These are phyloP conservation scores for Mercenaria mercenaria DNA, from an alignment of 1,140 invertebrate species.

Conservation along the genomic window DNA sequence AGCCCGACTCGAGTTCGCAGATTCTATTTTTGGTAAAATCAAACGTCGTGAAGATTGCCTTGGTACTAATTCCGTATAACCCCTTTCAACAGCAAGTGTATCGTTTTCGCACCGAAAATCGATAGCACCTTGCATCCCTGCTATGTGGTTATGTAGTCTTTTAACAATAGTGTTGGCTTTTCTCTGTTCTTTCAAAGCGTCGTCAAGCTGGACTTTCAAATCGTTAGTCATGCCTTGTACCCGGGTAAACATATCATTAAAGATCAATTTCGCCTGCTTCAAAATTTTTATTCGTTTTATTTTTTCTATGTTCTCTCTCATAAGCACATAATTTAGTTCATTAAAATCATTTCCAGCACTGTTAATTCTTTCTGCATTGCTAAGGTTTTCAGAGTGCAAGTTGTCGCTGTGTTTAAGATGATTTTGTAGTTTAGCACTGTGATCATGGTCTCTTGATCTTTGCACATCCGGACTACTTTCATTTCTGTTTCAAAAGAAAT, in stretches of 20 bases:
- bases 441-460: not conserved
- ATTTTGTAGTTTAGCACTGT: not conserved
- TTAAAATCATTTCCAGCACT: not conserved
- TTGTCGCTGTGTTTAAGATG: not conserved
- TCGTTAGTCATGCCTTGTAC: not conserved
- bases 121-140: not conserved
- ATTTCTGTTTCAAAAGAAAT: too few species aligned
- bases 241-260: not conserved
- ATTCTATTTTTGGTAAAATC: not conserved
- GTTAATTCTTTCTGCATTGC: not conserved
- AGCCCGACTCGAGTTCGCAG: not conserved
- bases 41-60: not conserved
- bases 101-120: not conserved
- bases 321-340: not conserved
- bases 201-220: not conserved
- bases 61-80: not conserved
- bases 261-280: not conserved
- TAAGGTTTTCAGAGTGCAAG: not conserved
- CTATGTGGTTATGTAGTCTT: not conserved
- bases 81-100: not conserved
- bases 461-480: not conserved
- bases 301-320: not conserved
- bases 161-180: not conserved
- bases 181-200: not conserved
- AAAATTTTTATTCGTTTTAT: not conserved